A percentile compares a stretch with the other conserved stretches of the same genome.
phyloP scores from a whole-genome alignment of 2,888 invertebrate genomes.

The Aspidiotus destructor region DNA sequence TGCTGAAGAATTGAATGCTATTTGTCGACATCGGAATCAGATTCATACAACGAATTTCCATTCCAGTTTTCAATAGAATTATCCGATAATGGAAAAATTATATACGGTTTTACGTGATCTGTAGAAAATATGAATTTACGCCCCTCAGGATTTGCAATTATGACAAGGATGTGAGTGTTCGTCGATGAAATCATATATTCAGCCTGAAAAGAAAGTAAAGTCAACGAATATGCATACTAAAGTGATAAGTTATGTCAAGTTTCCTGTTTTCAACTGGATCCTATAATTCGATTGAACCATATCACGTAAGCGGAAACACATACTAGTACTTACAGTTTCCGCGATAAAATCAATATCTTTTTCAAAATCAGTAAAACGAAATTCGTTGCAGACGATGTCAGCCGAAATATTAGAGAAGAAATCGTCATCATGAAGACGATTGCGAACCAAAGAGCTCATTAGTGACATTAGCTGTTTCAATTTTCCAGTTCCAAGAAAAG shows the following conservation, averaged over 20 bases:
- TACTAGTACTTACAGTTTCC: slow-evolving; percentile 32
- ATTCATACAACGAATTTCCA: slow-evolving; percentile 33
- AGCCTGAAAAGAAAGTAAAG: slow-evolving; percentile 10
- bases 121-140: slow-evolving; percentile 35
- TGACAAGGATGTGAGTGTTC: slow-evolving; percentile 34
- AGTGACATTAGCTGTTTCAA: slow-evolving; percentile 34
- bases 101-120: slow-evolving; percentile 34
- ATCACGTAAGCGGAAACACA: too few species aligned
- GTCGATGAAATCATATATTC: slow-evolving; percentile 30
- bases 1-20: slow-evolving; percentile 35
- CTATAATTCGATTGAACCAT: too few species aligned
- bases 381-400: slow-evolving; percentile 34
- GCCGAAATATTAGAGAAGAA: slow-evolving; percentile 29
- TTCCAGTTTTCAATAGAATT: slow-evolving; percentile 34
- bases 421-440: slow-evolving; percentile 34
- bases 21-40: slow-evolving; percentile 34
- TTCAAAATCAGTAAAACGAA: slow-evolving; percentile 34
- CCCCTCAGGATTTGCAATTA: slow-evolving; percentile 34
- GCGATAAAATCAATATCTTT: slow-evolving; percentile 34
- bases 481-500: slow-evolving; percentile 34
- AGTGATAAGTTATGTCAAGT: neutral
- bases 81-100: slow-evolving; percentile 32
- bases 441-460: slow-evolving; percentile 34
- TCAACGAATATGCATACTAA: neutral
- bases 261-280: neutral